Evolutionary conservation across 2,113 vertebrate genomes (phyloP).

Genomic region (Callithrix jacchus): DNA sequence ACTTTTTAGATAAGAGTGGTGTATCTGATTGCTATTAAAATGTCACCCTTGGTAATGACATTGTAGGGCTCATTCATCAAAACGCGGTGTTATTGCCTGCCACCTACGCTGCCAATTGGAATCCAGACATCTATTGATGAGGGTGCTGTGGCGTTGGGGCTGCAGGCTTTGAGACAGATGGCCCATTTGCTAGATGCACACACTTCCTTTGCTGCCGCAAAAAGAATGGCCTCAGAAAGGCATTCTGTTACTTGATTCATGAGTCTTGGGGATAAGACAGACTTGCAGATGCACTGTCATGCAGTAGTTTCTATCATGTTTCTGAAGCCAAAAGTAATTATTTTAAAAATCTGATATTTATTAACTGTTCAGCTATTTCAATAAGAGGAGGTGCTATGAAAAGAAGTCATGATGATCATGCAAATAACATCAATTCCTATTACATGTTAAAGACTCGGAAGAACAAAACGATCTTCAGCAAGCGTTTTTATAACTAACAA

Average conservation of each 20-base stretch:
- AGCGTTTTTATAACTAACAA: background rate
- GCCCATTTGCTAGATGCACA: fast-evolving
- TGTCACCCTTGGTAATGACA: conserved; percentile 20
- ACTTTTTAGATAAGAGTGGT: conserved; percentile 20
- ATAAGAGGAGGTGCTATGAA: background rate
- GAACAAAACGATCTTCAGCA: background rate
- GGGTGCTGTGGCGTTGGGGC: background rate
- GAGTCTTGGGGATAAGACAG: background rate
- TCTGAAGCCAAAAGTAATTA: background rate
- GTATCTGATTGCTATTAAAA: conserved; percentile 16
- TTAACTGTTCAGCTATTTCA: no score
- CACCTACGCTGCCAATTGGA: background rate
- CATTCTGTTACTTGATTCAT: background rate
- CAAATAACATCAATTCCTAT: background rate
- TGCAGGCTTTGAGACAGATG: background rate
- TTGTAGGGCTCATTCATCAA: conserved; percentile 11
- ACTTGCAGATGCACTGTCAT: fast-evolving
- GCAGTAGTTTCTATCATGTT: no score
- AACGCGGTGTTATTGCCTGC: fast-evolving
- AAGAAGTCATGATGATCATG: background rate
- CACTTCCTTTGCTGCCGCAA: fast-evolving
- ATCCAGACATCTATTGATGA: background rate
- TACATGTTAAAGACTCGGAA: background rate
- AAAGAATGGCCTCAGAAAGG: background rate
- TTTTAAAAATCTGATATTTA: background rate